phyloP scores from a whole-genome alignment of 2,888 invertebrate species.

The Acronicta psi region DNA sequence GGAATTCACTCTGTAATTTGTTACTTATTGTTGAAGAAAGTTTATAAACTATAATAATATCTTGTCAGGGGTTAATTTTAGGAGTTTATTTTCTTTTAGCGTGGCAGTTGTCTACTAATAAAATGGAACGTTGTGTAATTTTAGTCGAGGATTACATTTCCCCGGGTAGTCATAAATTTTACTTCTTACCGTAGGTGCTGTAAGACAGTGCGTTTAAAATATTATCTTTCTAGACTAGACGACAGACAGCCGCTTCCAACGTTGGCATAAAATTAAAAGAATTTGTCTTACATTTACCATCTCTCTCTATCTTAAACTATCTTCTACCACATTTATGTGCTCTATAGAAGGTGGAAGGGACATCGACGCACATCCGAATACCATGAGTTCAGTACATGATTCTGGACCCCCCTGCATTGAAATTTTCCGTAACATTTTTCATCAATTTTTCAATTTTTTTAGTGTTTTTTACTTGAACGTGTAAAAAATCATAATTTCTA shows the following conservation, averaged over 20 bases:
- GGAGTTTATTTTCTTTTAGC: slow-evolving; percentile 39
- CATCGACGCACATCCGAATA: no score
- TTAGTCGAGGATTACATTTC: slow-evolving; percentile 14
- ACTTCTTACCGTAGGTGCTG: slow-evolving; percentile 10
- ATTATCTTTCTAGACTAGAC: neutral
- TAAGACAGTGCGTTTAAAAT: slow-evolving; percentile 13
- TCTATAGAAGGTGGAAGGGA: no score
- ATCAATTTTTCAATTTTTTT: no score
- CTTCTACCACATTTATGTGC: no score
- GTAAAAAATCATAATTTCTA: no score
- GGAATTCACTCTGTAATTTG: slow-evolving; percentile 37
- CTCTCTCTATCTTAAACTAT: no score
- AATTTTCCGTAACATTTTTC: no score
- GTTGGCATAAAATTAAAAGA: no score
- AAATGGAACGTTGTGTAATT: slow-evolving; percentile 33
- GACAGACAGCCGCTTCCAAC: neutral
- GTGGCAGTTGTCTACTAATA: slow-evolving; percentile 20
- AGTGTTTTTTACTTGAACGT: no score
- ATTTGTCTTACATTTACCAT: no score
- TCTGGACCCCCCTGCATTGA: no score
- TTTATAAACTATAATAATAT: slow-evolving; percentile 45
- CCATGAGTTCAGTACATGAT: no score
- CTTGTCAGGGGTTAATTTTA: slow-evolving; percentile 29
- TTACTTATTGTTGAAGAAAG: slow-evolving; percentile 35
- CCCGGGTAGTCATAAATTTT: slow-evolving; percentile 4